These are phyloP conservation scores for Cossypha polioptera DNA, from an alignment of 2,797 vertebrate species.

Conservation along the genomic window DNA sequence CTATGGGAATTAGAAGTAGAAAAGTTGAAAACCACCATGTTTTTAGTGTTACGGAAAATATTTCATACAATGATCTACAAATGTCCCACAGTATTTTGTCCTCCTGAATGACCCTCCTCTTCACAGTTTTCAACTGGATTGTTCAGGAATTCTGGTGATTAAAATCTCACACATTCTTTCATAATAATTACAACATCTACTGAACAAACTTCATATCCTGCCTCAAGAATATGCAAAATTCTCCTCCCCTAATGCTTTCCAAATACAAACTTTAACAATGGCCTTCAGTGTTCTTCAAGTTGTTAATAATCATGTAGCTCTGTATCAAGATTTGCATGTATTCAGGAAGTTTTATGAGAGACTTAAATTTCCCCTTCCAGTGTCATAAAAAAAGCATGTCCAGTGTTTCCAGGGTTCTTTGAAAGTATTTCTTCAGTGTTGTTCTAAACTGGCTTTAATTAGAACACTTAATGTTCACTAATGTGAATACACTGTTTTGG, in stretches of 20 bases:
- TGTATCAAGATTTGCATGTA: not conserved
- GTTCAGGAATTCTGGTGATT: not conserved
- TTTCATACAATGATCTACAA: not conserved
- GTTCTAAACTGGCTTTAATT: not conserved
- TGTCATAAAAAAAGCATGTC: not conserved
- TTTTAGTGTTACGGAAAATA: not conserved
- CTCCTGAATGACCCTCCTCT: not conserved
- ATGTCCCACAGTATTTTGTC: not conserved
- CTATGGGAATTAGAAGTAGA: not conserved
- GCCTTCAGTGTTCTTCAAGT: not conserved
- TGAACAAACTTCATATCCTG: fast-evolving
- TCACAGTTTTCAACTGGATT: not conserved
- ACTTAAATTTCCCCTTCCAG: not conserved
- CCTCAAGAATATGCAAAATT: not conserved
- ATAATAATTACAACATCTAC: not conserved
- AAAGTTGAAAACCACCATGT: fast-evolving
- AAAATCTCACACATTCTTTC: not conserved
- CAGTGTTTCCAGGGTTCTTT: not conserved
- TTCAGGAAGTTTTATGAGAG: not conserved
- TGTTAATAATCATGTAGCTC: not conserved
- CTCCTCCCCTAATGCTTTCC: not conserved
- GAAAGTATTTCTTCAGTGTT: not conserved
- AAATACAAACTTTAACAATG: not conserved
- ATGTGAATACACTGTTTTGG: not conserved
- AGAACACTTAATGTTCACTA: not conserved